Evolutionary conservation across 1,140 invertebrate species (phyloP), one percentile per base, ranked within the genome.

Genomic region (Drosophila melanica): DNA sequence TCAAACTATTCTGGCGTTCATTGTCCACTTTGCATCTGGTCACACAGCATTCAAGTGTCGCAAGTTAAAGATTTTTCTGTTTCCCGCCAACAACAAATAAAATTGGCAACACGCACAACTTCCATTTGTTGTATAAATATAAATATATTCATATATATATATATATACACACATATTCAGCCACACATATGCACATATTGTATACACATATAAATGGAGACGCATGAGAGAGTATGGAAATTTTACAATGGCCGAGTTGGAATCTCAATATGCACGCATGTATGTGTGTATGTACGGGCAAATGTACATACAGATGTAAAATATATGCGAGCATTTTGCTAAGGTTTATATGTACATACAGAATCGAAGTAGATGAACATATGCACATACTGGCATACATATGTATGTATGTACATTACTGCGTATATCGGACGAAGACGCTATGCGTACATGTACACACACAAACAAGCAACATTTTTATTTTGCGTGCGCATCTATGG

Each of bases 401-500:
- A 53, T 50, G 42, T 67, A 54, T 39, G 44, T 47, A 65, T 64
- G 44, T 81, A 55, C 45, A 66, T 75, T 76, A 9, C 33, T 35
- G 33, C 9, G 33, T 35, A 35, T 35, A 35, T 35, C 33, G 8
- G 33, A 35, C 33, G 33, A 35, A 35, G 33, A 35, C 33, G 33
- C 33, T 35, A 35, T 10, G 33, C 55, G 66, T 69, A 71, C 75
- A 78, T 20, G 20, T 18, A 16, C 8, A 44, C 16, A 18, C 20
- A 20, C 33, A 35, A 65, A 80, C 48, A 48, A 75, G 71, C 75
- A 57, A 74, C 75, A 82, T 76, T 79, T 81, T 63, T 89, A 89
- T 86, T 86, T 86, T 86, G 82, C 82, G 82, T 86, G 82, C 82
- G 82, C 82, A 86, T 86, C 84, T 79, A 73, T 63, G 79, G 79